These are phyloP conservation scores for Drosophila tristis DNA, from an alignment of 1,140 invertebrate species.

Conservation along the genomic window DNA sequence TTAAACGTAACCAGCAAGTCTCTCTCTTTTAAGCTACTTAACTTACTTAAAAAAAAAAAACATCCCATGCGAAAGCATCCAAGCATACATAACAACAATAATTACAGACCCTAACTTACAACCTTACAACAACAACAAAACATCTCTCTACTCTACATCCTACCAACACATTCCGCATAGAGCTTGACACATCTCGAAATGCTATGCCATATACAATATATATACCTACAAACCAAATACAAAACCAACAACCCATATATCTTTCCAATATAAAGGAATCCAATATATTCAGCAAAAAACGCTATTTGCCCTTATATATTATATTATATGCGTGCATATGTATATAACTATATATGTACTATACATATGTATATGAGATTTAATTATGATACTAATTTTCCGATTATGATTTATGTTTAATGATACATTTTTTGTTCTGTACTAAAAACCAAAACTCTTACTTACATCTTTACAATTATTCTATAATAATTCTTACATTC, in stretches of 20 bases:
- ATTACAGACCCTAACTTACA: constrained; percentile 14
- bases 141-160: constrained; percentile 29
- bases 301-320: constrained; percentile 52
- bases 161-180: constrained; percentile 53
- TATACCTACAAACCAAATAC: constrained; percentile 12
- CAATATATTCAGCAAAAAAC: constrained; percentile 24
- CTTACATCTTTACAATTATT: constrained; percentile 66
- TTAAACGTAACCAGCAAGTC: constrained; percentile 59
- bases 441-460: constrained; percentile 9
- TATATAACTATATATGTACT: constrained; percentile 41
- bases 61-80: constrained; percentile 54
- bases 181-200: constrained; percentile 70
- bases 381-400: constrained; percentile 30
- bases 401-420: constrained; percentile 36
- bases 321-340: constrained; percentile 32
- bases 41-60: constrained; percentile 18
- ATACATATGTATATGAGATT: constrained; percentile 41
- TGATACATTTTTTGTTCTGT: constrained; percentile 19
- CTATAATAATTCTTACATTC: constrained; percentile 78
- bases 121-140: background rate
- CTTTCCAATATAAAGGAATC: constrained; percentile 30
- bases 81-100: constrained; percentile 21
- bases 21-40: constrained; percentile 61
- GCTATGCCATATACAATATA: constrained; percentile 49
- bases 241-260: constrained; percentile 19